phyloP scores from a whole-genome alignment of 2,888 invertebrate genomes.

The Oscheius myriophilus region DNA sequence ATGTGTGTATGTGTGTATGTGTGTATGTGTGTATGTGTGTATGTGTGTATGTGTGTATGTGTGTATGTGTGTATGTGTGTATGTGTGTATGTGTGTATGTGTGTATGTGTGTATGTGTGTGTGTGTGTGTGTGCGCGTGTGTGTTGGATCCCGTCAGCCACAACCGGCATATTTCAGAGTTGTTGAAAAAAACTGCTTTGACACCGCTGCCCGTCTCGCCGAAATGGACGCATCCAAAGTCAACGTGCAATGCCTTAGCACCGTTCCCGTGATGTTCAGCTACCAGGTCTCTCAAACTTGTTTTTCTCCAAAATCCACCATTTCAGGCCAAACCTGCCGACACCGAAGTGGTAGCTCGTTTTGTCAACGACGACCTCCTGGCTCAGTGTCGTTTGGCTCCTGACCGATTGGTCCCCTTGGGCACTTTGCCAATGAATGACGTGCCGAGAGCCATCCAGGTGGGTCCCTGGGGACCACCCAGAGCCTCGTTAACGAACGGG shows the following conservation, averaged over 20 bases:
- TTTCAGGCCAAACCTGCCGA: conserved; percentile 75
- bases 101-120: no score
- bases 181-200: conserved; percentile 75
- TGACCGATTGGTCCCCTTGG: conserved; percentile 74
- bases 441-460: conserved; percentile 73
- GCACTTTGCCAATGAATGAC: conserved; percentile 75
- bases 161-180: conserved; percentile 62
- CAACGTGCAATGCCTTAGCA: conserved; percentile 75
- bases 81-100: no score
- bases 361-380: conserved; percentile 75
- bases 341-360: conserved; percentile 73
- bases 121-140: not conserved
- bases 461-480: not conserved
- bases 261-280: conserved; percentile 77
- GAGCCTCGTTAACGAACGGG: no score
- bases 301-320: not conserved
- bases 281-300: conserved; percentile 73
- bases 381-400: conserved; percentile 73
- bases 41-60: no score
- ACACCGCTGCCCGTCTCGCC: conserved; percentile 72
- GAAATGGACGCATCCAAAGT: conserved; percentile 76
- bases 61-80: no score
- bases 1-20: no score
- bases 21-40: no score
- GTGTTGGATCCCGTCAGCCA: no score